Evolutionary conservation across 2,888 invertebrate genomes (phyloP), one percentile per base, ranked within the genome.

Genomic region (Cataglyphis altisquamis): DNA sequence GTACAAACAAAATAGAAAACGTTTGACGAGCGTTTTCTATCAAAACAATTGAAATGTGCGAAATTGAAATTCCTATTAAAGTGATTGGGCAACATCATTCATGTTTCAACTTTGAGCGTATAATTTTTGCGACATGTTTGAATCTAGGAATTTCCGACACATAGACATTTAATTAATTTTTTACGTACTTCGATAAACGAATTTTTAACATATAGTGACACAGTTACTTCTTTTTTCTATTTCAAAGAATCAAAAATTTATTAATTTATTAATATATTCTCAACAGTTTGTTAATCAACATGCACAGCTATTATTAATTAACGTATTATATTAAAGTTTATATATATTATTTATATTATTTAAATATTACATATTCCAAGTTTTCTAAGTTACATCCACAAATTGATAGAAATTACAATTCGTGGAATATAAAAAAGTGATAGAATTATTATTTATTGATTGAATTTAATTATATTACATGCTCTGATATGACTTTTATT

Each of bases 11-110:
- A 68, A 48, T 55, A 39, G 55, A 55, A 77, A 77, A 68, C 39
- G 15, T 70, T 48, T 39, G 9, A 21, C 39, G 18, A 15, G 3
- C 21, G 32, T 74, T 77, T 52, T 70, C 55, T 39, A 39, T 25
- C 25, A 39, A 39, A 77, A 77, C 25, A 68, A 77, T 55, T 77
- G 39, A 68, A 55, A 68, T 29, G 72, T 41, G 55, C 55, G n/a
- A 55, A 70, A 77, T 77, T 77, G 52, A 63, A 77, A 77, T 77
- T 77, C n/a, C 55, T 55, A 70, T 70, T 66, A 77, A 77, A 70
- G 52, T 39, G 52, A 55, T 9, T 25, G 10, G 29, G 55, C 55
- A 55, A 55, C 55, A 55, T 77, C n/a, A 77, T 68, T 67, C 25
- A n/a, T 45, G 18, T 9, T 75, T 68, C 18, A 39, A 25, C 25